Evolutionary conservation across 2,113 vertebrate genomes (phyloP), one percentile per base, ranked within the genome.

Genomic region (Trichomycterus rosablanca): DNA sequence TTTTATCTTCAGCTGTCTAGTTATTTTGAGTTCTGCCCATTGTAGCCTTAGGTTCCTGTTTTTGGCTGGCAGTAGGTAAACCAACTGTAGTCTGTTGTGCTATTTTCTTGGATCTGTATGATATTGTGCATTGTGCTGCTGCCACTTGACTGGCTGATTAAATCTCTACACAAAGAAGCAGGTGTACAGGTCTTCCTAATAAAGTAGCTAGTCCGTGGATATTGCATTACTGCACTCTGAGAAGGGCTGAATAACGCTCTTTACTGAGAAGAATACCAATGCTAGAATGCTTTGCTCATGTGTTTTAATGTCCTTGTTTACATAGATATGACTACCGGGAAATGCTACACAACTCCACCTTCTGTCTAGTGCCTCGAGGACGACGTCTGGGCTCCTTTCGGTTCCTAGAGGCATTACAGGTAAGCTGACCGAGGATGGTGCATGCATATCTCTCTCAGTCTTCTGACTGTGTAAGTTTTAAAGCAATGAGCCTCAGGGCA

Each of bases 291-390:
- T 32, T 37, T n/a, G 12, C 14, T 42, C 20, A 4, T 22, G n/a
- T 40, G 35, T 50, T 6, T 28, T n/a, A n/a, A 14, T 65, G 32
- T 57, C 39, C 22, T 14, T 54, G 34, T 40, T 15, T 68, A 26
- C n/a, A n/a, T 78, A 97, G 95, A 83, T 99, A 94, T 74, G 95
- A 98, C 89, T 99, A 99, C 87, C 92, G 93, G 79, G 95, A 99
- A 86, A 96, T 98, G 94, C 92, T 99, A 79, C 93, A 99, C 89
- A 99, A 99, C 88, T 94, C 96, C 87, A 97, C 95, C 89, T 99
- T 99, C 90, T 99, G 96, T 81, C 88, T 99, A 87, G 96, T 98
- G 82, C 96, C 96, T 66, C 92, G 96, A 52, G 96, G 96, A 78
- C 90, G 96, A 74, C 89, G 96, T 75, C 90, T 98, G 72, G 96